phyloP scores from a whole-genome alignment of 2,113 vertebrate species.

The Potamarius usumacintae region DNA sequence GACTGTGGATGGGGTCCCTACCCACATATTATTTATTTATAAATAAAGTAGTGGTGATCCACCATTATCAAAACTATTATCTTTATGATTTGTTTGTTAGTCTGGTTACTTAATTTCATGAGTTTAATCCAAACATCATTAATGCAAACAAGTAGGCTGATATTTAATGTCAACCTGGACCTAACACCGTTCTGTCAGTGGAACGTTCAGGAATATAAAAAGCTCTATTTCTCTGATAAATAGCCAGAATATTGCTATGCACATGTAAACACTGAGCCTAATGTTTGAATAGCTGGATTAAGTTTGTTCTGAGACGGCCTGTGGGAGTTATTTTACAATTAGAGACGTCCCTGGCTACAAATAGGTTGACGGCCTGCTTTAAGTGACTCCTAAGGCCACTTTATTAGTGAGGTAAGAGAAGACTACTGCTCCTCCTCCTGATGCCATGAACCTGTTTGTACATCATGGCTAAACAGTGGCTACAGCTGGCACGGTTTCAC shows the following conservation, averaged over 20 bases:
- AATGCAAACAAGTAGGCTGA: not conserved
- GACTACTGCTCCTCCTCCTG: not conserved
- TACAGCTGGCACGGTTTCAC: slow-evolving; percentile 18
- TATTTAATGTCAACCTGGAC: not conserved
- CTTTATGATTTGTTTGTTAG: not conserved
- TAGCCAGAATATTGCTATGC: not conserved
- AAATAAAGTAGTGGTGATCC: not conserved
- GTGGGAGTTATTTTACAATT: not conserved
- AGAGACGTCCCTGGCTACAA: not conserved
- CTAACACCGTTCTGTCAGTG: not conserved
- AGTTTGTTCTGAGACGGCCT: not conserved
- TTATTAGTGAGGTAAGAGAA: not conserved
- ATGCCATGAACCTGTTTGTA: slow-evolving; percentile 15
- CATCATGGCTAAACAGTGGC: not conserved
- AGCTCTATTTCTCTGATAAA: not conserved
- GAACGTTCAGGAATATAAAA: not conserved
- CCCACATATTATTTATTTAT: not conserved
- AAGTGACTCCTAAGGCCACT: not conserved
- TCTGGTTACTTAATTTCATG: not conserved
- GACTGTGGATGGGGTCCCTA: too few species aligned
- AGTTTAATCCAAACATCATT: not conserved
- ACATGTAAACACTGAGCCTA: not conserved
- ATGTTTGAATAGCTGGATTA: too few species aligned
- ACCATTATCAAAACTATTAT: not conserved
- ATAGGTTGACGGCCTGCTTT: not conserved